These are phyloP conservation scores for Phrynosoma blainvillii DNA, from an alignment of 2,113 vertebrate genomes.

Conservation along the genomic window DNA sequence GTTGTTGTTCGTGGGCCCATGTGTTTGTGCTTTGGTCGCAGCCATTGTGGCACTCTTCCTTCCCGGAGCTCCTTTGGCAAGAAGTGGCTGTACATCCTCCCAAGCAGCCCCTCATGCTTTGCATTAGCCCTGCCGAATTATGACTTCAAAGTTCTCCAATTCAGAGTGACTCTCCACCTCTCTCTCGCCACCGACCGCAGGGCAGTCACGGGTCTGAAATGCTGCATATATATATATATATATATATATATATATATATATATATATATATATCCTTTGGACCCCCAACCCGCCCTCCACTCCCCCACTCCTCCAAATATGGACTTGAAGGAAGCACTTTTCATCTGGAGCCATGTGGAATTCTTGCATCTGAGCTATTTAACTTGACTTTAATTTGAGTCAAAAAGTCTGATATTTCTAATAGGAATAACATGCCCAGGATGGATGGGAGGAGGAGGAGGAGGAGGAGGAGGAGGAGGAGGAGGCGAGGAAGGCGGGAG, in stretches of 20 bases:
- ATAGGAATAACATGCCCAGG: conserved; percentile 70
- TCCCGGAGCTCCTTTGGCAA: conserved; percentile 17
- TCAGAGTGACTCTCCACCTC: conserved; percentile 34
- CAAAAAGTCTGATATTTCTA: conserved; percentile 78
- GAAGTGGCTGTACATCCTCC: conserved; percentile 23
- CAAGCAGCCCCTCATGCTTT: conserved; percentile 56
- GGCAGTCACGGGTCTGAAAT: conserved; percentile 53
- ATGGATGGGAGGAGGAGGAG: background rate
- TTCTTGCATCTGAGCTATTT: conserved; percentile 74
- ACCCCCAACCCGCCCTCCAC: background rate
- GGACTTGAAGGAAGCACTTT: conserved; percentile 55
- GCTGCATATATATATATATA: conserved; percentile 33
- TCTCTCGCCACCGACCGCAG: conserved; percentile 7
- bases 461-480: conserved; percentile 27
- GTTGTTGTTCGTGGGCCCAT: conserved; percentile 1
- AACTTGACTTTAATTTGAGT: conserved; percentile 81
- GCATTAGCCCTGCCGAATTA: conserved; percentile 63
- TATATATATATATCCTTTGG: too few relatives aligned
- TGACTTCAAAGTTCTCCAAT: conserved; percentile 61
- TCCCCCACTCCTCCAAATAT: background rate
- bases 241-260: background rate
- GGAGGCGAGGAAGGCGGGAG: background rate
- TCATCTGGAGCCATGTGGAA: conserved; percentile 77
- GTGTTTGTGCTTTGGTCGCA: conserved; percentile 50
- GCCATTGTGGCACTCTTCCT: conserved; percentile 22